Conservation (phyloP, 2,113 vertebrate species). For the Rutilus rutilus region DNA sequence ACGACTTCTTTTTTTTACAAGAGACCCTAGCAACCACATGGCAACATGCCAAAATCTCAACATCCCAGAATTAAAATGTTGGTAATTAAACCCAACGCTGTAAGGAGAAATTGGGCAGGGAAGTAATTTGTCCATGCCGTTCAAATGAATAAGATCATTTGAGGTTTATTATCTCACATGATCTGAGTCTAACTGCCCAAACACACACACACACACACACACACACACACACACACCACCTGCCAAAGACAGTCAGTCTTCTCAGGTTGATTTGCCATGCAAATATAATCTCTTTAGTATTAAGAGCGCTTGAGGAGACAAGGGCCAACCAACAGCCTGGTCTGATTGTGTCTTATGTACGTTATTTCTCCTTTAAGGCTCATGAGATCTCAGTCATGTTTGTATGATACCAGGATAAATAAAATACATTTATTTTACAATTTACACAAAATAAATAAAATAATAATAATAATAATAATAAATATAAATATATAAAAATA, state of each 20-base stretch:
- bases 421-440: background rate
- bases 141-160: slow-evolving; percentile 16
- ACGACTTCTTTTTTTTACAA: background rate
- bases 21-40: background rate
- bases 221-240: background rate
- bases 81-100: background rate
- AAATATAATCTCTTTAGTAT: slow-evolving; percentile 69
- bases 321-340: slow-evolving; percentile 49
- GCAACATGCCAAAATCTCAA: background rate
- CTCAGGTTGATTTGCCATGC: slow-evolving; percentile 63
- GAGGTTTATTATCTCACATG: slow-evolving; percentile 4
- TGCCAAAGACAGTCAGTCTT: slow-evolving; percentile 20
- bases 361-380: too few relatives aligned
- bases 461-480: too few relatives aligned
- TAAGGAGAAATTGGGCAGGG: background rate
- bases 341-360: background rate
- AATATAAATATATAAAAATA: too few relatives aligned
- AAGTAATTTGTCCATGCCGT: background rate
- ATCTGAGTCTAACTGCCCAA: background rate
- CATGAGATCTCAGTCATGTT: background rate
- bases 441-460: too few relatives aligned
- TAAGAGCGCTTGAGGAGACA: slow-evolving; percentile 51
- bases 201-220: background rate
- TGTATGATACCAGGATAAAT: background rate
- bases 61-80: background rate